Percentiles rank a stretch among this genome's conserved stretches.
Conservation (phyloP, 2,888 invertebrate species). For the Drosophila meridiana region DNA sequence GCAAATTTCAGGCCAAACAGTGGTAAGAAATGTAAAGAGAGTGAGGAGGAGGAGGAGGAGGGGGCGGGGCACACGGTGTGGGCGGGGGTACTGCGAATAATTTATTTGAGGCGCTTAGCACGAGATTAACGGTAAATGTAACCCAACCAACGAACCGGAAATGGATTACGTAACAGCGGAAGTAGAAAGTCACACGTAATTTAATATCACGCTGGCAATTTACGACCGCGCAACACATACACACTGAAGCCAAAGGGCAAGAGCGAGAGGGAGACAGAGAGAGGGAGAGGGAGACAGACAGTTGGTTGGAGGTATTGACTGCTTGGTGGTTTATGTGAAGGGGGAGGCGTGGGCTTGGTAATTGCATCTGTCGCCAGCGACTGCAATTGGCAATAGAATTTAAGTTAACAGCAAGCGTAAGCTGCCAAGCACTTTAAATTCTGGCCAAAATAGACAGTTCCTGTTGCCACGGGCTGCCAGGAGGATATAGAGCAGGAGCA, state of each 20-base stretch:
- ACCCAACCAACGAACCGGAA: slow-evolving; percentile 80
- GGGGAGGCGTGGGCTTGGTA: slow-evolving; percentile 23
- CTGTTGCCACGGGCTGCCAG: slow-evolving; percentile 29
- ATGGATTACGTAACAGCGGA: slow-evolving; percentile 78
- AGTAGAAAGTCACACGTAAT: slow-evolving; percentile 80
- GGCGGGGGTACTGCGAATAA: slow-evolving; percentile 64
- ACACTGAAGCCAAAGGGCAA: slow-evolving; percentile 8
- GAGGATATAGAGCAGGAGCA: neutral
- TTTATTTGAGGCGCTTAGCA: slow-evolving; percentile 80
- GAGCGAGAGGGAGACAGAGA: neutral
- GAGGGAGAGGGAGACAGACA: neutral
- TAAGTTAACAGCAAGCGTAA: slow-evolving; percentile 28
- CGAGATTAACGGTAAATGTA: slow-evolving; percentile 80
- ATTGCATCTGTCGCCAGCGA: slow-evolving; percentile 65
- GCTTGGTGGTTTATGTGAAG: slow-evolving; percentile 8
- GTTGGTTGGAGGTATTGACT: neutral
- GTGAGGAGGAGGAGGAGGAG: neutral
- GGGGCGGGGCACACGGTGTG: neutral
- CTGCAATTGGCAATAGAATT: slow-evolving; percentile 66
- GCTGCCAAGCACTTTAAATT: slow-evolving; percentile 46
- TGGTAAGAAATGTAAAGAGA: slow-evolving; percentile 8
- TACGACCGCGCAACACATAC: slow-evolving; percentile 57
- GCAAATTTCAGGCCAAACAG: slow-evolving; percentile 65
- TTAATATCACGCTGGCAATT: slow-evolving; percentile 80
- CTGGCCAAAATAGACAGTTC: slow-evolving; percentile 22